Evolutionary conservation across 2,888 invertebrate genomes (phyloP).

Genomic region (Thysanoteuthis rhombus): DNA sequence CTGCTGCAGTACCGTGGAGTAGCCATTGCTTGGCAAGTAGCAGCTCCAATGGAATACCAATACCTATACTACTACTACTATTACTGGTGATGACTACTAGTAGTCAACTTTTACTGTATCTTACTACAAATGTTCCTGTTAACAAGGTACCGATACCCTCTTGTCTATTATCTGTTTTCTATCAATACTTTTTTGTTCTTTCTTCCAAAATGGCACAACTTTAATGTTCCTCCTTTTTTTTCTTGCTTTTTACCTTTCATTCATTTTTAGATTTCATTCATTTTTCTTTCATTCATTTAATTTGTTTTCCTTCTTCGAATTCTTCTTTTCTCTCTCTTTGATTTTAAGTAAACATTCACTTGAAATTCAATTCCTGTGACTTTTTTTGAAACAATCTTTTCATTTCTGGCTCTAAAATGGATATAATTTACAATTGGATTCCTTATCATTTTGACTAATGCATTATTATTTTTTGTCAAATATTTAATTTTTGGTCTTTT

Average conservation of each 20-base stretch:
- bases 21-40: background rate
- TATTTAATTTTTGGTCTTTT: too few relatives aligned
- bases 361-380: too few relatives aligned
- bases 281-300: background rate
- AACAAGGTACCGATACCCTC: background rate
- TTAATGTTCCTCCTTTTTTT: background rate
- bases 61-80: background rate
- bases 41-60: background rate
- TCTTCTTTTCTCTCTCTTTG: background rate
- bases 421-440: too few relatives aligned
- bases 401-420: too few relatives aligned
- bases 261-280: background rate
- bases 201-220: background rate
- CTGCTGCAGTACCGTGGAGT: background rate
- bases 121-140: background rate
- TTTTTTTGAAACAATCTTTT: too few relatives aligned
- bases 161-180: background rate
- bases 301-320: background rate
- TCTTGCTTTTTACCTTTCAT: too few relatives aligned
- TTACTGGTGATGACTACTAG: background rate
- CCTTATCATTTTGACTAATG: too few relatives aligned
- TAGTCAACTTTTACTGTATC: background rate
- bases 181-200: background rate
- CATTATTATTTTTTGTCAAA: too few relatives aligned
- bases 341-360: too few relatives aligned